Base-by-base conservation (phyloP, 2,888 invertebrate genomes). In the Lasioglossum figueresi region DNA sequence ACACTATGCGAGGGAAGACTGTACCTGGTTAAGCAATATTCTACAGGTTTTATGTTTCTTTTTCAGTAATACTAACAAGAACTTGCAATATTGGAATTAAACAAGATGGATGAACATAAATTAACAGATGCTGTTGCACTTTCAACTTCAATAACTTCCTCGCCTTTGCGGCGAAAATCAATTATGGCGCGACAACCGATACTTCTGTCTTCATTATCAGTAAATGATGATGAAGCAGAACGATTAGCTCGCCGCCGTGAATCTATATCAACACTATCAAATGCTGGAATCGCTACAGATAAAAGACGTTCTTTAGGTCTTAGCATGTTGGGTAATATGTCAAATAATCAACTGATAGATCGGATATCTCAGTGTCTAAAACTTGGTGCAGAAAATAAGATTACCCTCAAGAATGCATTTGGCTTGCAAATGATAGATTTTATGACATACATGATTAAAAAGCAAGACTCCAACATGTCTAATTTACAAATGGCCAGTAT, bases 321-420 rank as follows among this genome's bases (percentile, higher is more conserved):
- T 6, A 83, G 87, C 14, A 84, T 88, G 4, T 63, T 93, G 8
- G 81, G 6, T 10, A 48, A 76, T n/a, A 68, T 68, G 48, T 6
- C 76, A 27, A 48, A 37, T 48, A 0, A 90, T 0, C 88, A 92
- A 66, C 87, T 94, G 71, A 87, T 92, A 5, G 92, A 93, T 43
- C 91, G 91, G 31, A 91, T 94, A n/a, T 87, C 90, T 6, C 90
- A 93, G 31, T 95, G 94, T 76, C 92, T 94, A 45, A 93, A 94
- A 80, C 87, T 95, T 4, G 92, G 87, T 45, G 82, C 93, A 0
- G 94, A 94, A 83, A 94, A 94, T 79, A 98, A 98, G 97, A 97
- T 99, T 89, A 98, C 96, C 92, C 96, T 96, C 75, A 98, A 98
- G 93, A 99, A 99, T 96, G 99, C 98, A 0, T 99, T 99, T 96